phyloP scores from a whole-genome alignment of 2,797 vertebrate species.

The Enteromius paludinosus region DNA sequence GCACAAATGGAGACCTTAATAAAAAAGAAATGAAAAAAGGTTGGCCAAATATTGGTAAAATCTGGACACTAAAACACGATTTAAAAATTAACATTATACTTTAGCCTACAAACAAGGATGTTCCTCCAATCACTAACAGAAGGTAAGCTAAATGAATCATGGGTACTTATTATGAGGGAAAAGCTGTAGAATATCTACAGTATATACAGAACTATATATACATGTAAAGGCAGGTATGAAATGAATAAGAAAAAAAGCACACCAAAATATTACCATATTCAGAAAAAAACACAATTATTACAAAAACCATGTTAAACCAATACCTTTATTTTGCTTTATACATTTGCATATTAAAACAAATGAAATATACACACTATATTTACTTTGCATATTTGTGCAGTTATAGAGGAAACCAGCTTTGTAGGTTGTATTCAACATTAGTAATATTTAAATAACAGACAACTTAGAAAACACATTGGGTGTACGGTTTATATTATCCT shows the following conservation, averaged over 20 bases:
- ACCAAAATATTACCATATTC: neutral
- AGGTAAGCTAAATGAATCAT: neutral
- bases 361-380: constrained; percentile 30
- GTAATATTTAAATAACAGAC: neutral
- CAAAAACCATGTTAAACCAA: constrained; percentile 24
- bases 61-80: neutral
- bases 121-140: neutral
- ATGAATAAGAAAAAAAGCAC: neutral
- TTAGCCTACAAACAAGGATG: neutral
- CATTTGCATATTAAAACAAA: constrained; percentile 61
- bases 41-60: neutral
- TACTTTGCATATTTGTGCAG: constrained; percentile 48
- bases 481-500: neutral
- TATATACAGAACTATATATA: no score
- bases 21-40: neutral
- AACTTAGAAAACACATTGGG: constrained; percentile 29
- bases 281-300: neutral
- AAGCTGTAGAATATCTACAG: neutral
- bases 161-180: neutral
- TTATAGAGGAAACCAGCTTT: constrained; percentile 12
- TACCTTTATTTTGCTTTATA: constrained; percentile 63
- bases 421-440: constrained; percentile 21
- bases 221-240: neutral
- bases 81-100: neutral
- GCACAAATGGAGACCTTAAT: no score